Conservation (phyloP, 1,140 invertebrate species). For the Catajapyx aquilonaris region DNA sequence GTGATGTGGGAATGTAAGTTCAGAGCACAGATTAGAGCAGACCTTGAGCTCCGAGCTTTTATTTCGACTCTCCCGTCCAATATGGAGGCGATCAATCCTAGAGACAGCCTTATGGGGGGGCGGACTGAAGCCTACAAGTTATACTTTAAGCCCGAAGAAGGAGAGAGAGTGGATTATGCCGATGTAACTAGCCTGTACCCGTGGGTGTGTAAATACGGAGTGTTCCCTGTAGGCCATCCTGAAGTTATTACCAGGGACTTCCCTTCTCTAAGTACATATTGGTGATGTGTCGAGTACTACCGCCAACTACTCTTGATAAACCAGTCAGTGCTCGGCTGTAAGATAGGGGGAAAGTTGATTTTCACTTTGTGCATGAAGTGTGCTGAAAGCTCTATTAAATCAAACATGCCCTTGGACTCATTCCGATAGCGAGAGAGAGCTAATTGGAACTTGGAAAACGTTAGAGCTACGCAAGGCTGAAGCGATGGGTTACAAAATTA, state of each 20-base stretch:
- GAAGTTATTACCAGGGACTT: slow-evolving; percentile 15
- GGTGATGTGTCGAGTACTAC: slow-evolving; percentile 11
- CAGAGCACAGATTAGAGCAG: background rate
- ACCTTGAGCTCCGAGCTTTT: slow-evolving; percentile 1
- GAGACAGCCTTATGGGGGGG: slow-evolving; percentile 18
- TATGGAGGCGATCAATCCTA: slow-evolving; percentile 5
- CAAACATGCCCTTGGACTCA: slow-evolving; percentile 15
- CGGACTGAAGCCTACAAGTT: slow-evolving; percentile 16
- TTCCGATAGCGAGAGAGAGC: slow-evolving; percentile 13
- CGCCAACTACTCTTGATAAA: slow-evolving; percentile 8
- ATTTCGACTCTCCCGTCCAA: background rate
- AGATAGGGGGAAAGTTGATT: slow-evolving; percentile 8
- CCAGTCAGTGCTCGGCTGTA: slow-evolving; percentile 10
- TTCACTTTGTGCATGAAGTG: slow-evolving; percentile 12
- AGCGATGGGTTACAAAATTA: slow-evolving; percentile 17
- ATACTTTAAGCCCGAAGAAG: slow-evolving; percentile 11
- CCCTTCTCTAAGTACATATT: slow-evolving; percentile 9
- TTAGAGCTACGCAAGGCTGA: slow-evolving; percentile 19
- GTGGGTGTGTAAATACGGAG: slow-evolving; percentile 14
- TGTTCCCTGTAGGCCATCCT: slow-evolving; percentile 19
- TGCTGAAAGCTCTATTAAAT: slow-evolving; percentile 2
- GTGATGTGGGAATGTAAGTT: background rate
- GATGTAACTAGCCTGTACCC: slow-evolving; percentile 20
- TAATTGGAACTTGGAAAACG: slow-evolving; percentile 19
- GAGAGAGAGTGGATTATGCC: slow-evolving; percentile 18